A percentile compares a stretch with the other conserved stretches of the same genome.
Evolutionary conservation across 2,888 invertebrate species (phyloP).

Genomic region (Podotricha telesiphe): DNA sequence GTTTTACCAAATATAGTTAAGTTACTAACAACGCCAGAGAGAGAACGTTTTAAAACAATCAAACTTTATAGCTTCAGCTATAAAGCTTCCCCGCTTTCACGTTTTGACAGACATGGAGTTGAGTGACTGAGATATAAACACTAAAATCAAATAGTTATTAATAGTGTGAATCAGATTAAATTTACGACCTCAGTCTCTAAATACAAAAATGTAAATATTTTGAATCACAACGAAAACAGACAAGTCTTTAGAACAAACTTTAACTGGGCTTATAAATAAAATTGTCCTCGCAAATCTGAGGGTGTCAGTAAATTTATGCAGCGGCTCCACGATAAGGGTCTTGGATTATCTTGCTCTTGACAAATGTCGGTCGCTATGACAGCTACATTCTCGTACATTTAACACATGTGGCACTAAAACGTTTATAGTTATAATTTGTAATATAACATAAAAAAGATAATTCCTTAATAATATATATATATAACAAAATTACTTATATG

Average conservation of each 20-base stretch:
- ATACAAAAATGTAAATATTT: background rate
- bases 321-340: slow-evolving; percentile 52
- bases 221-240: slow-evolving; percentile 5
- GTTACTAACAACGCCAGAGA: too few species aligned
- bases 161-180: too few species aligned
- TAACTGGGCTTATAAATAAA: slow-evolving; percentile 38
- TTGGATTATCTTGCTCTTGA: slow-evolving; percentile 54
- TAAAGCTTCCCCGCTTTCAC: too few species aligned
- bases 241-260: slow-evolving; percentile 26
- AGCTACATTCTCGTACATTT: slow-evolving; percentile 31
- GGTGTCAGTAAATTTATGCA: slow-evolving; percentile 53
- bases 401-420: slow-evolving; percentile 21
- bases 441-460: background rate
- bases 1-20: too few species aligned
- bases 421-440: background rate
- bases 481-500: too few species aligned
- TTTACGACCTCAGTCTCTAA: too few species aligned
- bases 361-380: slow-evolving; percentile 48
- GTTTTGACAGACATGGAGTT: too few species aligned
- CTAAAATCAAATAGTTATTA: too few species aligned
- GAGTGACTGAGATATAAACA: too few species aligned
- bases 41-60: too few species aligned
- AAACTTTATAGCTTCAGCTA: too few species aligned
- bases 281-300: slow-evolving; percentile 39
- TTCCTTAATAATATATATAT: too few species aligned